Evolutionary conservation across 1,140 invertebrate species (phyloP).

Genomic region (Diachasmimorpha longicaudata): DNA sequence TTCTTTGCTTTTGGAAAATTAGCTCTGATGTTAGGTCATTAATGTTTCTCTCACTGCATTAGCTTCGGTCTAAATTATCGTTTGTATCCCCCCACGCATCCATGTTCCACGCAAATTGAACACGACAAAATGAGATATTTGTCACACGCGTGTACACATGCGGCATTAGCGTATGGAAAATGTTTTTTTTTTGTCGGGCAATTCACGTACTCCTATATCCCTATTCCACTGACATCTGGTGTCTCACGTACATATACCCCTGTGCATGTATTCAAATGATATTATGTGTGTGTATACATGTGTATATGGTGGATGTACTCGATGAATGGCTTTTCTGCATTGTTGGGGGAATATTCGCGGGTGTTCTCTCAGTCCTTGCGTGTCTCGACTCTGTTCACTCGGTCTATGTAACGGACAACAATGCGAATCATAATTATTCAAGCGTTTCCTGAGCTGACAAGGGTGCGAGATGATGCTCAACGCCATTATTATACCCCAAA

Average conservation of each 20-base stretch:
- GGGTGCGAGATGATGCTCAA: constrained; percentile 15
- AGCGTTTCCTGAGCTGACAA: constrained; percentile 22
- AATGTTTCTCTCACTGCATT: too few species aligned
- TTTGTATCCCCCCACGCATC: too few species aligned
- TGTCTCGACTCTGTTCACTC: constrained; percentile 17
- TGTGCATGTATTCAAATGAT: not conserved
- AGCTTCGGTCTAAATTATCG: too few species aligned
- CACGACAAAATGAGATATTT: too few species aligned
- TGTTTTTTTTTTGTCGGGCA: not conserved
- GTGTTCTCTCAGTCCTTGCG: constrained; percentile 19
- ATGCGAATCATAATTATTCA: constrained; percentile 28
- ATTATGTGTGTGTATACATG: constrained; percentile 6
- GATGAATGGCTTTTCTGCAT: constrained; percentile 23
- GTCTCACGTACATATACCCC: not conserved
- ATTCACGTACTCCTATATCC: not conserved
- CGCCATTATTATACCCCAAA: constrained; percentile 16
- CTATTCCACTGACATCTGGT: not conserved
- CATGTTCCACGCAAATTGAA: too few species aligned
- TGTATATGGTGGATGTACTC: constrained; percentile 1
- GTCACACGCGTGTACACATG: too few species aligned
- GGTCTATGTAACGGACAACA: constrained; percentile 25
- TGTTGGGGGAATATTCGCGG: constrained; percentile 26
- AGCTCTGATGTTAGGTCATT: too few species aligned
- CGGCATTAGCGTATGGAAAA: too few species aligned
- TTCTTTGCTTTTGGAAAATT: too few species aligned